Evolutionary conservation across 2,797 vertebrate species (phyloP).

Genomic region (Hirundo rustica): DNA sequence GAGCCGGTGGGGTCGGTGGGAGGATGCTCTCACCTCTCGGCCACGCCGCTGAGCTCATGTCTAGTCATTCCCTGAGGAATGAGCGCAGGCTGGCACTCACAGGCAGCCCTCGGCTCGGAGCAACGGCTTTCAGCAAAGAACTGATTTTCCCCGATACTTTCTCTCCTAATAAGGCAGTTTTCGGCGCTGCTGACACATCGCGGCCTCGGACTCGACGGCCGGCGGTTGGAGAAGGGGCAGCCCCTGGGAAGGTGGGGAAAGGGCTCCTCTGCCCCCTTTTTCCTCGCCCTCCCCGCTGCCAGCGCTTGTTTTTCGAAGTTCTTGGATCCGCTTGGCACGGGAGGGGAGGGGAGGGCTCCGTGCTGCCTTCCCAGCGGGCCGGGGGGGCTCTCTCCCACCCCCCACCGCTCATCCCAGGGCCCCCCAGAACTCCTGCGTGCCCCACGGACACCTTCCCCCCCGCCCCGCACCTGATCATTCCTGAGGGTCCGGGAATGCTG

Average conservation of each 20-base stretch:
- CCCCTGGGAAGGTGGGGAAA: conserved; percentile 6
- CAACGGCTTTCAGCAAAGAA: conserved; percentile 46
- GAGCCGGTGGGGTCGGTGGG: not conserved
- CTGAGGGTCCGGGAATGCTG: not conserved
- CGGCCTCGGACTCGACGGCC: not conserved
- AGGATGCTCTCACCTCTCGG: conserved; percentile 33
- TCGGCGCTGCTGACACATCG: conserved; percentile 39
- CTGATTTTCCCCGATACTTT: conserved; percentile 50
- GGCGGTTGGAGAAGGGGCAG: not conserved
- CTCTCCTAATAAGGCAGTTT: conserved; percentile 65
- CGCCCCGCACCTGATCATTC: fast-evolving
- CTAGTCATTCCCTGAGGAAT: conserved; percentile 37
- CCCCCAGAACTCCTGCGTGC: not conserved
- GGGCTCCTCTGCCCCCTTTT: not conserved
- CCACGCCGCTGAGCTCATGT: conserved; percentile 45
- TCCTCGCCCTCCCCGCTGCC: not conserved
- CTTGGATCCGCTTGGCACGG: not conserved
- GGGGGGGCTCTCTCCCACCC: fast-evolving
- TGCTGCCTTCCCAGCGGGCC: fast-evolving
- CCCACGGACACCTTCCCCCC: fast-evolving
- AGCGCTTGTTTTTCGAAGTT: not conserved
- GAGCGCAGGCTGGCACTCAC: conserved; percentile 15
- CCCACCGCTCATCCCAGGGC: not conserved
- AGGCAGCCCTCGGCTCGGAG: not conserved
- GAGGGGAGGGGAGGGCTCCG: not conserved